phyloP scores from a whole-genome alignment of 2,113 vertebrate species.

The Stegostoma tigrinum region DNA sequence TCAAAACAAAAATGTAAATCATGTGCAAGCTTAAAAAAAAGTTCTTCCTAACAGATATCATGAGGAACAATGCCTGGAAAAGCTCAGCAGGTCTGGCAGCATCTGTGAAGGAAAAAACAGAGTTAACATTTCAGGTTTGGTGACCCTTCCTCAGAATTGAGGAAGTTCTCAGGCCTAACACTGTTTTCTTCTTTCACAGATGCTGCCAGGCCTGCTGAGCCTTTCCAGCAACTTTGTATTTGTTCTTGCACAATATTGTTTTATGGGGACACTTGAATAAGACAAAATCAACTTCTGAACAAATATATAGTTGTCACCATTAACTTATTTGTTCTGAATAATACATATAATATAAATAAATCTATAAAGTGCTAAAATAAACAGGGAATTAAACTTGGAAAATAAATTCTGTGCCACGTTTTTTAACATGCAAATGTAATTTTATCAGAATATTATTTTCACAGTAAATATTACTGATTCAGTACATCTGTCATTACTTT shows the following conservation, averaged over 20 bases:
- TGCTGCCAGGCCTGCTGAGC: no score
- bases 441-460: slow-evolving; percentile 4
- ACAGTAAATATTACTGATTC: slow-evolving; percentile 17
- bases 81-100: no score
- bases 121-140: no score
- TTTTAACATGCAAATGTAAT: not conserved
- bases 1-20: not conserved
- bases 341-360: no score
- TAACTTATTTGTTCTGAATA: not conserved
- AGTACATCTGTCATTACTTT: not conserved
- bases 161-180: no score
- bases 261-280: not conserved
- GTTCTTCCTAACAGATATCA: not conserved
- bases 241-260: not conserved
- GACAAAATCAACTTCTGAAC: not conserved
- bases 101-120: no score
- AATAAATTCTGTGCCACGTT: not conserved
- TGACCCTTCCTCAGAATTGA: no score
- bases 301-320: not conserved
- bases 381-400: not conserved
- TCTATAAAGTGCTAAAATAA: no score
- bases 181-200: no score
- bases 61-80: no score
- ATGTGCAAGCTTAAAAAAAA: not conserved
- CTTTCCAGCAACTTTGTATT: no score